Evolutionary conservation across 2,113 vertebrate species (phyloP).

Genomic region (Lamprologus speciosus): DNA sequence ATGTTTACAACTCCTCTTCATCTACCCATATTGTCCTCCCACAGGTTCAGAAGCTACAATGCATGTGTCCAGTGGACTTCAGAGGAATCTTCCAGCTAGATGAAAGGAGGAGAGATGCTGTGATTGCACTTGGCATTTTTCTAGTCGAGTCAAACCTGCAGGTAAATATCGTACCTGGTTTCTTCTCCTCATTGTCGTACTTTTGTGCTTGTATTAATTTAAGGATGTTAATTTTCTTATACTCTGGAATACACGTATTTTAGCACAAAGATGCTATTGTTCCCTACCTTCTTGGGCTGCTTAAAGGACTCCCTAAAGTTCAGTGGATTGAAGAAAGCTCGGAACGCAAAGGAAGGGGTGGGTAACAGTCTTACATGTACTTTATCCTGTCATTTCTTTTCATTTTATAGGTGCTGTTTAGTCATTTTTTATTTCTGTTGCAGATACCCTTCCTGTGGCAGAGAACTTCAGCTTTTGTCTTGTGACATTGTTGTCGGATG

Average conservation of each 20-base stretch:
- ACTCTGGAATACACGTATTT: not conserved
- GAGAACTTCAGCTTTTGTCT: constrained; percentile 95
- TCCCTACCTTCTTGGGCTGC: constrained; percentile 87
- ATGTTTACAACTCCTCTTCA: not conserved
- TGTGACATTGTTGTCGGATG: constrained; percentile 86
- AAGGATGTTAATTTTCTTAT: not conserved
- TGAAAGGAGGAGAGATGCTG: constrained; percentile 91
- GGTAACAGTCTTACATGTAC: not conserved
- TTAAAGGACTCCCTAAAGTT: constrained; percentile 89
- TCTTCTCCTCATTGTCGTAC: not conserved
- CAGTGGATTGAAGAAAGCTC: constrained; percentile 97
- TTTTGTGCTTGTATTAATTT: not conserved
- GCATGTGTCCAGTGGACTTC: constrained; percentile 97
- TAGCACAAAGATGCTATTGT: constrained; percentile 91
- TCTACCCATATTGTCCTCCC: not conserved
- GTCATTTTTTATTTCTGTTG: not conserved
- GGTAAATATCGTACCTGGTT: constrained; percentile 54
- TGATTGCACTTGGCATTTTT: constrained; percentile 92
- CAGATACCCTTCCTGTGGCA: constrained; percentile 86
- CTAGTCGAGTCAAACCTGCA: constrained; percentile 93
- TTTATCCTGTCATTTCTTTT: not conserved
- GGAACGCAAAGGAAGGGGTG: constrained; percentile 78
- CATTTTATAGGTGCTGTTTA: not conserved
- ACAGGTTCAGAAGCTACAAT: constrained; percentile 95
- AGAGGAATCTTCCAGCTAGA: constrained; percentile 94